Evolutionary conservation across 2,797 vertebrate genomes (phyloP).

Genomic region (Micromesistius poutassou): DNA sequence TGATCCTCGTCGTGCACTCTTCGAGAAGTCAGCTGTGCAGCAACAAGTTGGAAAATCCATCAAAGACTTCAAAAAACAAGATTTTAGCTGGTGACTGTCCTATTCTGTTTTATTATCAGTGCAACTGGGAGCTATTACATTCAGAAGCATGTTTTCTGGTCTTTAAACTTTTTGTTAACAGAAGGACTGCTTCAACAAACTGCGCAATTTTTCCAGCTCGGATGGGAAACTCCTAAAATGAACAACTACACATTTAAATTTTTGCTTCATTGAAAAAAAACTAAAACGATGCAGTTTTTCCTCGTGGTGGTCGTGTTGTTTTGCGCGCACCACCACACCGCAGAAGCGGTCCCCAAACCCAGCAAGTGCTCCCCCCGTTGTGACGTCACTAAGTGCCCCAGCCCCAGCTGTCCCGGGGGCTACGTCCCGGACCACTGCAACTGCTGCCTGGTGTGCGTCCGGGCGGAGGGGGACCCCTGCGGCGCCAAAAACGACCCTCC

Average conservation of each 20-base stretch:
- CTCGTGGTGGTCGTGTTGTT: constrained; percentile 42
- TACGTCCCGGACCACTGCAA: constrained; percentile 86
- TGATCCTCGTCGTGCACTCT: neutral
- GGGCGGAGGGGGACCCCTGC: constrained; percentile 82
- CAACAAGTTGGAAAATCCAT: neutral
- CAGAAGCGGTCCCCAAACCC: constrained; percentile 49
- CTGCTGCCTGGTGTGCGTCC: constrained; percentile 90
- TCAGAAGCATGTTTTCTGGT: neutral
- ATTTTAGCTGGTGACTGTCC: no score
- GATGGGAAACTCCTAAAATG: neutral
- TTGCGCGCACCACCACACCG: constrained; percentile 45
- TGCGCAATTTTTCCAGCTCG: neutral
- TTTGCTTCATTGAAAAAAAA: neutral
- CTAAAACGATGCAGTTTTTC: constrained; percentile 46
- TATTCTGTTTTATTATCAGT: neutral
- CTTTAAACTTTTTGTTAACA: neutral
- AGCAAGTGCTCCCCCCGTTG: constrained; percentile 79
- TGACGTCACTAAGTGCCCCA: constrained; percentile 85
- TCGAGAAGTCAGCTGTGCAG: neutral
- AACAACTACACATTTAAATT: neutral
- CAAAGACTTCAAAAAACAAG: neutral
- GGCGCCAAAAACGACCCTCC: constrained; percentile 80
- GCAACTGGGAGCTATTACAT: neutral
- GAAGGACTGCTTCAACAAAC: neutral
- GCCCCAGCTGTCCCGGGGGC: constrained; percentile 83